Conservation (phyloP, 2,113 vertebrate genomes). For the Calypte anna region DNA sequence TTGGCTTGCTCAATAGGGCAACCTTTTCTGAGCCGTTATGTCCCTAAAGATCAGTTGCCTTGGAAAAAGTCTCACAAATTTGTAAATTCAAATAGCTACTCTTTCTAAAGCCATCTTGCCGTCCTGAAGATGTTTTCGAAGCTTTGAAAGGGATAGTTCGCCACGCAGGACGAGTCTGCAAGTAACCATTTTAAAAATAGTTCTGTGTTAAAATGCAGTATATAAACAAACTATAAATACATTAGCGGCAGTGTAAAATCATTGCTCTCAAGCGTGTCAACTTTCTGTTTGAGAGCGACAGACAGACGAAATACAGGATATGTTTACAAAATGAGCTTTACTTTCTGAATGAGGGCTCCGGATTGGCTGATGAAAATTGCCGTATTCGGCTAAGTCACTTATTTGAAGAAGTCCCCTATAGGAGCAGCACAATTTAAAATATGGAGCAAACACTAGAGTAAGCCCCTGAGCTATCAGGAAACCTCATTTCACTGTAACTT, state of each 20-base stretch:
- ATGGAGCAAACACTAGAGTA: neutral
- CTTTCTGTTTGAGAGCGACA: slow-evolving; percentile 15
- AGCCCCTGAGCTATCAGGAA: neutral
- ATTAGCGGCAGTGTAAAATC: slow-evolving; percentile 12
- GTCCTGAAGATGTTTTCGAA: neutral
- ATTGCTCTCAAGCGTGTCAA: neutral
- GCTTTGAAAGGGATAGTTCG: slow-evolving; percentile 22
- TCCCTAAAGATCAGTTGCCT: neutral
- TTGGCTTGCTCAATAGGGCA: slow-evolving; percentile 2
- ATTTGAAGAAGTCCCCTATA: neutral
- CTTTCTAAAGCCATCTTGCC: neutral
- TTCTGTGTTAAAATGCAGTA: neutral
- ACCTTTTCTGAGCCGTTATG: slow-evolving; percentile 1
- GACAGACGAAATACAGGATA: slow-evolving; percentile 6
- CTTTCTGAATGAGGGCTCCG: neutral
- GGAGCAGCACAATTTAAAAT: neutral
- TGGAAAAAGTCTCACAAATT: neutral
- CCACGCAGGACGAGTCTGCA: neutral
- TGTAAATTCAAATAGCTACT: slow-evolving; percentile 17
- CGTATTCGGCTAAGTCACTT: neutral
- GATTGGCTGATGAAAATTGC: slow-evolving; percentile 36
- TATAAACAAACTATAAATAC: slow-evolving; percentile 27
- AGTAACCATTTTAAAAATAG: neutral
- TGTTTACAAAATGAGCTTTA: slow-evolving; percentile 31
- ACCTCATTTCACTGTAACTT: neutral